Evolutionary conservation across 2,888 invertebrate species (phyloP), one percentile per base, ranked within the genome.

Genomic region (Watsonalla binaria): DNA sequence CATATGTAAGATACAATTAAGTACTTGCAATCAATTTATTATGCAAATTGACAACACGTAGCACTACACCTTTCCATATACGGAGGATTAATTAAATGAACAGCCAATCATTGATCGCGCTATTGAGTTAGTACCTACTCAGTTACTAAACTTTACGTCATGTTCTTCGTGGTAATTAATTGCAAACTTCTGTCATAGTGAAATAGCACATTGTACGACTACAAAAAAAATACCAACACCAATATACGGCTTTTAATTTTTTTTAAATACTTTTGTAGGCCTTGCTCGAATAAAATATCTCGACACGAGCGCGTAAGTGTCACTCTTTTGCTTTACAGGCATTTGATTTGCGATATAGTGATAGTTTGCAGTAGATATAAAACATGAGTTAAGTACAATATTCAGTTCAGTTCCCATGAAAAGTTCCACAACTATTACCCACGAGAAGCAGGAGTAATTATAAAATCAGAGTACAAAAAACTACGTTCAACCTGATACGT

Each of bases 391-490:
- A 24, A 24, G 24, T 24, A 24, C 24, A 24, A 42, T 42, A 9
- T 6, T n/a, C 9, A n/a, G 9, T 37, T 49, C 11, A 4, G 57
- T 57, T 46, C 49, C 52, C 50, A 56, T 61, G 62, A 63, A 54
- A 61, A 63, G 62, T 63, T 61, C 62, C 61, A 65, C 60, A 64
- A 54, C 61, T 61, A 63, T 63, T 65, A 68, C 68, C 68, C 65
- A 69, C 70, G 37, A 66, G 69, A 62, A 70, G 64, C 68, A 65
- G 70, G 68, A 80, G 76, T 80, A 82, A 83, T 83, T 80, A 83
- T 74, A 80, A 79, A 70, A 72, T 61, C 69, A 69, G 72, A 75
- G 79, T 80, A 80, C 81, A 82, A 76, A 78, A 24, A 80, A 78
- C 73, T 73, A 37, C 71, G 74, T 72, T 66, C 64, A 68, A 72